Evolutionary conservation across 1,140 invertebrate species (phyloP).

Genomic region (Drosophila navojoa): DNA sequence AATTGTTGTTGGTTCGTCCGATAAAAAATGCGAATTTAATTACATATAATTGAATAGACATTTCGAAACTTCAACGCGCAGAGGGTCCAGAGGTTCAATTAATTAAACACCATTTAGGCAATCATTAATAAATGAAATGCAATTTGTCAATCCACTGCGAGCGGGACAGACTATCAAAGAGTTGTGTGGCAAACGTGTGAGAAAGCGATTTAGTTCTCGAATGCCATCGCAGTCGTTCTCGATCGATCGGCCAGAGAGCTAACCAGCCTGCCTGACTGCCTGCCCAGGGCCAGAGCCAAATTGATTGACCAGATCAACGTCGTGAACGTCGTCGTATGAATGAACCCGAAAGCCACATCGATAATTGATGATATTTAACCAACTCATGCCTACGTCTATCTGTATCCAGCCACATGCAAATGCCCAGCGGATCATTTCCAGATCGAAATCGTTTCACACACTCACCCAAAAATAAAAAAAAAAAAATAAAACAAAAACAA

Average conservation of each 20-base stretch:
- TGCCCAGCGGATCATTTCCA: constrained; percentile 45
- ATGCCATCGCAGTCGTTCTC: constrained; percentile 6
- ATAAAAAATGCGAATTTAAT: constrained; percentile 78
- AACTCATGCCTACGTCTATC: constrained; percentile 34
- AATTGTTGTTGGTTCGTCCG: background rate
- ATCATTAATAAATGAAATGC: constrained; percentile 77
- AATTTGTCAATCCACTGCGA: constrained; percentile 68
- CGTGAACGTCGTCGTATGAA: constrained; percentile 55
- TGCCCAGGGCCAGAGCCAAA: constrained; percentile 55
- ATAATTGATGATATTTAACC: constrained; percentile 77
- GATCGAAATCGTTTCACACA: constrained; percentile 62
- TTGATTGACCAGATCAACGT: constrained; percentile 73
- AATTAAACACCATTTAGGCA: constrained; percentile 76
- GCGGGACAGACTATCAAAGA: constrained; percentile 31
- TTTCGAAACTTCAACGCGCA: constrained; percentile 64
- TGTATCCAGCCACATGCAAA: constrained; percentile 33
- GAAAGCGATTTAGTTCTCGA: constrained; percentile 69
- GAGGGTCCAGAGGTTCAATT: constrained; percentile 48
- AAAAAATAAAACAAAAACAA: no score
- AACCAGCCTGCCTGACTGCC: background rate
- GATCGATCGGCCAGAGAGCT: no score
- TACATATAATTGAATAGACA: constrained; percentile 62
- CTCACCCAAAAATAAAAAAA: constrained; percentile 14
- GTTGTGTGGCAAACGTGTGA: constrained; percentile 59
- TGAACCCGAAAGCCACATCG: constrained; percentile 62